phyloP scores from a whole-genome alignment of 2,888 invertebrate genomes.

The Loripinus fragilis region DNA sequence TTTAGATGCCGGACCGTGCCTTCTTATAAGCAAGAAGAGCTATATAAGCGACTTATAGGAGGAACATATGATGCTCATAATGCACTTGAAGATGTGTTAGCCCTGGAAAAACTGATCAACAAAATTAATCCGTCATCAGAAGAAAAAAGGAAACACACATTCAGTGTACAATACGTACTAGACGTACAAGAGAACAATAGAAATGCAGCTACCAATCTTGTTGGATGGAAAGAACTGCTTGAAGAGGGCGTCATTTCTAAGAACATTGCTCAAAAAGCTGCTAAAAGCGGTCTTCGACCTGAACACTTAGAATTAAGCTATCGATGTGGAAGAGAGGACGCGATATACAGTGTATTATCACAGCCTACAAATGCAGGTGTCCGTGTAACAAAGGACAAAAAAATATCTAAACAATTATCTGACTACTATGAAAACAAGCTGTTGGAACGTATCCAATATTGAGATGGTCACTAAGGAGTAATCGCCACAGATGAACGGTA shows the following conservation, averaged over 20 bases:
- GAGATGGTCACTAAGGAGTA: too few species aligned
- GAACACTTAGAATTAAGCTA: slow-evolving; percentile 11
- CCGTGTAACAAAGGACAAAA: neutral
- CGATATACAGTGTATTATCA: neutral
- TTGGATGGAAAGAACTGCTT: neutral
- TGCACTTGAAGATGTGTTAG: slow-evolving; percentile 5
- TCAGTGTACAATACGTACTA: neutral
- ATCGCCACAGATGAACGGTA: too few species aligned
- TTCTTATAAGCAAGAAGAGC: neutral
- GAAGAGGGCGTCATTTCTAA: neutral
- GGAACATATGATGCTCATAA: slow-evolving; percentile 6
- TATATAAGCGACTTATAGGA: neutral
- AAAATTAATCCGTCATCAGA: neutral
- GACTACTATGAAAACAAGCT: neutral
- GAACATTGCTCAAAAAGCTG: neutral
- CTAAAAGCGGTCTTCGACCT: neutral
- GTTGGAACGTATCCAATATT: too few species aligned
- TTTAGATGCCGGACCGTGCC: neutral
- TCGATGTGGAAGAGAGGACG: neutral
- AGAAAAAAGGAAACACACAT: neutral
- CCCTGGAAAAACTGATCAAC: neutral
- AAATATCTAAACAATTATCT: neutral
- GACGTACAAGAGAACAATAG: neutral
- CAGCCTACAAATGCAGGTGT: neutral
- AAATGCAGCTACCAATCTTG: neutral